phyloP scores from a whole-genome alignment of 2,797 vertebrate species.

The Eupleurogrammus muticus region DNA sequence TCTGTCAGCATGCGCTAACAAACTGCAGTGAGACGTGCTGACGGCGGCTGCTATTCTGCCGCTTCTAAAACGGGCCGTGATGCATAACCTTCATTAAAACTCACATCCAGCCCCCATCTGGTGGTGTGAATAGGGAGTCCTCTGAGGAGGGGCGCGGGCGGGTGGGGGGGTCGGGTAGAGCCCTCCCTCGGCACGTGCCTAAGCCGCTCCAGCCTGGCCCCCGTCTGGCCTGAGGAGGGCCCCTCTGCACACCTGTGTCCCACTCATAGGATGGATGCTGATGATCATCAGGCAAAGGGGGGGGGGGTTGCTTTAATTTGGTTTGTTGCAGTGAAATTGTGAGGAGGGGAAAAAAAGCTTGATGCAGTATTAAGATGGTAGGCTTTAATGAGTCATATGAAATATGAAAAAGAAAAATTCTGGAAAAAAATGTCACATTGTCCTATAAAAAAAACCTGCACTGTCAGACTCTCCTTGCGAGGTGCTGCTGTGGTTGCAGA shows the following conservation, averaged over 20 bases:
- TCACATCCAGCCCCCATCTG: conserved; percentile 84
- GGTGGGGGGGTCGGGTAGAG: conserved; percentile 26
- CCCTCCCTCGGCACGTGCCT: conserved; percentile 81
- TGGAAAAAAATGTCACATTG: background rate
- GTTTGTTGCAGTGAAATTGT: conserved; percentile 2
- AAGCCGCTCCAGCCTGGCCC: conserved; percentile 71
- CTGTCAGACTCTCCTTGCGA: conserved; percentile 30
- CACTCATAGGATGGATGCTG: conserved; percentile 48
- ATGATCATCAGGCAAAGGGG: conserved; percentile 42
- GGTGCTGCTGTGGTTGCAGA: conserved; percentile 47
- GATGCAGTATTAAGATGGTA: background rate
- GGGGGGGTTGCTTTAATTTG: background rate
- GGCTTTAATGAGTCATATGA: background rate
- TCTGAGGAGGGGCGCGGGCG: conserved; percentile 35
- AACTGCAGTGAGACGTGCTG: conserved; percentile 55
- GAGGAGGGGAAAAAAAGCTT: background rate
- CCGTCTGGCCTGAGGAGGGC: conserved; percentile 55
- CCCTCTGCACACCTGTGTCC: conserved; percentile 70
- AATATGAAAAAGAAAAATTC: conserved; percentile 5
- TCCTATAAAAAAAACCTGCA: conserved; percentile 32
- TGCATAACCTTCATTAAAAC: conserved; percentile 85
- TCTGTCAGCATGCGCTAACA: conserved; percentile 37
- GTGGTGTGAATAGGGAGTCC: conserved; percentile 79
- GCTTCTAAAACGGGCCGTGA: conserved; percentile 50
- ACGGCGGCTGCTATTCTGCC: conserved; percentile 43